These are phyloP conservation scores for Paraplagusia blochii DNA, from an alignment of 2,113 vertebrate genomes.

Conservation along the genomic window DNA sequence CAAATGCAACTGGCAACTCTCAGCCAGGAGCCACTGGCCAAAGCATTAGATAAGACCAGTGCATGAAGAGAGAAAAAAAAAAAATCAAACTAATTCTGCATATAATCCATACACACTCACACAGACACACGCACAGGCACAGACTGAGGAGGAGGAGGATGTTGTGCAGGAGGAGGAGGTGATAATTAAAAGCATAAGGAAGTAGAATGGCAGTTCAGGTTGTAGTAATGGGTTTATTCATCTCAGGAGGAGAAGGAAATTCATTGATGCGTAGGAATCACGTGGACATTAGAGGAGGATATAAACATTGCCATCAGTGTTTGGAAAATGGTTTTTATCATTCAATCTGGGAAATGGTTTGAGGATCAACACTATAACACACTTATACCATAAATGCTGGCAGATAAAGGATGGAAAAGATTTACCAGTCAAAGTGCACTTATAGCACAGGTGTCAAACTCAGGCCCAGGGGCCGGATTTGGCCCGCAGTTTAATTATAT, in stretches of 20 bases:
- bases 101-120: conserved; percentile 58
- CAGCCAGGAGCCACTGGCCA: conserved; percentile 42
- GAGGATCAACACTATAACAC: not conserved
- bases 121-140: conserved; percentile 33
- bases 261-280: conserved; percentile 14
- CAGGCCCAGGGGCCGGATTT: no score
- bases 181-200: conserved; percentile 39
- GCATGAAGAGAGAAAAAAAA: conserved; percentile 5
- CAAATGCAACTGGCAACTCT: conserved; percentile 50
- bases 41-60: conserved; percentile 58
- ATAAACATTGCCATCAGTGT: no score
- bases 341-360: not conserved
- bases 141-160: conserved; percentile 4
- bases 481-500: no score
- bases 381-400: conserved; percentile 4
- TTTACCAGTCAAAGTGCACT: no score
- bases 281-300: no score
- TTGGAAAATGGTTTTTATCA: no score
- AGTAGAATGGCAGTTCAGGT: conserved; percentile 46
- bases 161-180: conserved; percentile 14
- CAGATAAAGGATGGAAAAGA: no score
- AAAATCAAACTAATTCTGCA: conserved; percentile 53
- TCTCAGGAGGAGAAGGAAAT: conserved; percentile 31
- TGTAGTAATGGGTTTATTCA: conserved; percentile 58
- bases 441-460: no score